Conservation (phyloP, 1,140 invertebrate genomes). For the Berghia stephanieae region DNA sequence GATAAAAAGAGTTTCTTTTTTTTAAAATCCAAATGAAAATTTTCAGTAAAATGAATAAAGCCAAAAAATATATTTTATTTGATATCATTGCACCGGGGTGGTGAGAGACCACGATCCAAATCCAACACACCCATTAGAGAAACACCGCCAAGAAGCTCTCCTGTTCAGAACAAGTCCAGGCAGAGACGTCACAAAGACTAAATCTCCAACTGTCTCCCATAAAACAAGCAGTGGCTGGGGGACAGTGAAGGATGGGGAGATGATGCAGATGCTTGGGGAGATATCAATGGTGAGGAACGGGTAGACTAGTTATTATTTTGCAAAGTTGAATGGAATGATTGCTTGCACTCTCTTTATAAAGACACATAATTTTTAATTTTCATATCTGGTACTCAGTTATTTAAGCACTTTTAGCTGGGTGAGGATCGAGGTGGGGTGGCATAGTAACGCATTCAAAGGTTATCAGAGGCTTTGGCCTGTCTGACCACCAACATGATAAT, state of each 20-base stretch:
- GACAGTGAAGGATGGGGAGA: conserved; percentile 42
- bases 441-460: neutral
- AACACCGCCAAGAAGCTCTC: conserved; percentile 20
- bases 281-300: conserved; percentile 36
- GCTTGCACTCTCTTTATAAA: too few species aligned
- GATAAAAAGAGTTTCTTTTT: too few species aligned
- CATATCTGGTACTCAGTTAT: neutral
- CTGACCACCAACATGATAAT: too few species aligned
- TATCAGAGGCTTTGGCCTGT: too few species aligned
- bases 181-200: too few species aligned
- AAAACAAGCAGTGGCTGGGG: conserved; percentile 14
- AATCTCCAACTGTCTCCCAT: too few species aligned
- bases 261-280: conserved; percentile 37
- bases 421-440: neutral
- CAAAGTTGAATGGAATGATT: neutral
- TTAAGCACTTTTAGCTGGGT: neutral
- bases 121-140: conserved; percentile 25
- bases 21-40: too few species aligned
- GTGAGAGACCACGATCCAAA: neutral
- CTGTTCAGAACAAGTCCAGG: too few species aligned
- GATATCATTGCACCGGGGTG: too few species aligned
- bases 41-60: too few species aligned
- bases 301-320: neutral
- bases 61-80: too few species aligned
- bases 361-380: too few species aligned